Base-by-base conservation (phyloP, 1,140 invertebrate species). In the Drosophila mauritiana region DNA sequence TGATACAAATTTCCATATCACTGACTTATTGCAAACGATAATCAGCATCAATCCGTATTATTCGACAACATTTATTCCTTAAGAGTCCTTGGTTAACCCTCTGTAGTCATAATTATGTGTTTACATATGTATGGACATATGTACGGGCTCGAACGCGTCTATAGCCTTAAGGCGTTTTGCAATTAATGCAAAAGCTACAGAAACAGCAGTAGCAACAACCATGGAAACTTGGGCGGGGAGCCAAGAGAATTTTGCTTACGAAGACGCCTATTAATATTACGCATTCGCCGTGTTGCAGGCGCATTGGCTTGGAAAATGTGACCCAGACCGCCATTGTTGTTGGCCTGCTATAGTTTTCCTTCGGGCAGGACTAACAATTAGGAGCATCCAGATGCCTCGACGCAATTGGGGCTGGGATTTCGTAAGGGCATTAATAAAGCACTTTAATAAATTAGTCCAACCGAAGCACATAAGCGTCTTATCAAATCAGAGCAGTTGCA, bases 361-460 rank as follows among this genome's bases (percentile, higher is more conserved):
- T 56, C 37, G 63, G 63, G 53, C 53, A 52, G 49, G 69, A 43
- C 42, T 39, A 51, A 76, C 77, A 80, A 76, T 80, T 78, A 67
- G 61, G 17, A 40, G 15, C 22, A 25, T 40, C 25, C 45, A 73
- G 37, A 53, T 55, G 68, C 57, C 72, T 37, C 25, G 36, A 27
- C 39, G 57, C 51, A 68, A 63, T 61, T 65, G 59, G 34, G 58
- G 0, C 20, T 4, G 36, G 43, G 69, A 86, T 78, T 82, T 78
- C 53, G 65, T 74, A 63, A 61, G 56, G 74, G 78, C 61, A 81
- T 86, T 86, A 82, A 78, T 63, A 75, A 73, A 53, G 73, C 73
- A 81, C 82, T 86, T 82, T 81, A 86, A 86, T 86, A 86, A 86
- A 86, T 86, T 86, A 86, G 73, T 80, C 52, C 39, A 53, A 42